Conservation (phyloP, 2,888 invertebrate species). For the Digitonthophagus gazella region DNA sequence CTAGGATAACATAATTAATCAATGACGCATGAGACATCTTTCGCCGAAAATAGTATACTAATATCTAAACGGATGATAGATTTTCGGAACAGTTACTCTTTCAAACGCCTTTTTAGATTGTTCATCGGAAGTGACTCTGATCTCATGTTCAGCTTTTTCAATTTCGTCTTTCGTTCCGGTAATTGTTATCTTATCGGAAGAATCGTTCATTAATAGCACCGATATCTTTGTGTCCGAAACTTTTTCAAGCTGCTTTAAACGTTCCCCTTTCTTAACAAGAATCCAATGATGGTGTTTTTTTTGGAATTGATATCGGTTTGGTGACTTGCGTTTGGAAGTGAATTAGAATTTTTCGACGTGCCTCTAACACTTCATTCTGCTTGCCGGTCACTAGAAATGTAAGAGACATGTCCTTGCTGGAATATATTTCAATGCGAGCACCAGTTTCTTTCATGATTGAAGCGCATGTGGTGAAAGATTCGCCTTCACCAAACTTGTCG, state of each 20-base stretch:
- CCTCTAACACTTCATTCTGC: conserved; percentile 85
- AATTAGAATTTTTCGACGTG: conserved; percentile 84
- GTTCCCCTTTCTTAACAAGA: conserved; percentile 84
- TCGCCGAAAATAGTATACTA: too few species aligned
- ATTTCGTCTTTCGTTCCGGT: conserved; percentile 92
- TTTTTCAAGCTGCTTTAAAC: conserved; percentile 86
- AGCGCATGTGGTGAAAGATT: conserved; percentile 87
- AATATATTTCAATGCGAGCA: conserved; percentile 94
- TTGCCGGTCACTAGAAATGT: conserved; percentile 96
- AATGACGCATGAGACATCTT: too few species aligned
- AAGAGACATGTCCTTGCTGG: conserved; percentile 92
- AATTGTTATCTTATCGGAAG: conserved; percentile 81
- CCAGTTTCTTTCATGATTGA: conserved; percentile 90
- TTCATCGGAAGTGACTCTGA: conserved; percentile 90
- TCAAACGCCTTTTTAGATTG: conserved; percentile 95
- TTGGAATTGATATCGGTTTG: conserved; percentile 82
- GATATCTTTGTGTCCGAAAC: conserved; percentile 91
- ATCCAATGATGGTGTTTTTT: conserved; percentile 96
- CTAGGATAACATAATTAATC: too few species aligned
- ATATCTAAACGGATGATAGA: conserved; percentile 97
- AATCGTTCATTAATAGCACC: conserved; percentile 84
- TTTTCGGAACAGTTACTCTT: conserved; percentile 84
- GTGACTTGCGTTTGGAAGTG: conserved; percentile 91
- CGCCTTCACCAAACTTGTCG: conserved; percentile 91
- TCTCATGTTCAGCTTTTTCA: conserved; percentile 94